Conservation (phyloP, 2,113 vertebrate genomes). For the Pipra filicauda region DNA sequence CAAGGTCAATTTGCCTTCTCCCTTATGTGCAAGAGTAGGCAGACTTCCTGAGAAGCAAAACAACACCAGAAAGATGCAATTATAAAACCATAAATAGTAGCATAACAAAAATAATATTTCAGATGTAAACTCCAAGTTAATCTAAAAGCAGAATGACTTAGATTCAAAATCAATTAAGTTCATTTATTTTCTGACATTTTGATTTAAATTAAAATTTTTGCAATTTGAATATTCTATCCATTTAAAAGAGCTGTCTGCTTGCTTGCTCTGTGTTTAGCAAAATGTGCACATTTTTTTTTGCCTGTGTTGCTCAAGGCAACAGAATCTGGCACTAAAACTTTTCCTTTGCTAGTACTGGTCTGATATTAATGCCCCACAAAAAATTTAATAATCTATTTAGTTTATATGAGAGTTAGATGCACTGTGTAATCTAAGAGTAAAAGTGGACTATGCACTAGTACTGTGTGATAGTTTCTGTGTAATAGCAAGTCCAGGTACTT, state of each 20-base stretch:
- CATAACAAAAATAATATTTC: background rate
- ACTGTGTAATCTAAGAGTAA: background rate
- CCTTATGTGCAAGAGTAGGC: background rate
- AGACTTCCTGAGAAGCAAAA: background rate
- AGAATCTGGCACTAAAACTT: background rate
- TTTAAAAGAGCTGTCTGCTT: background rate
- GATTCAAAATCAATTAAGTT: background rate
- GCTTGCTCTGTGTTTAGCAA: background rate
- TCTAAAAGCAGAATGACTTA: background rate
- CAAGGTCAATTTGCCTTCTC: background rate
- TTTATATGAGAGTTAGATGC: background rate
- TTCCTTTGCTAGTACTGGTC: background rate
- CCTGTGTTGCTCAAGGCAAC: background rate
- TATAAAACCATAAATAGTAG: background rate
- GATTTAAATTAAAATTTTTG: background rate
- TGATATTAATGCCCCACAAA: background rate
- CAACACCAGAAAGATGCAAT: background rate
- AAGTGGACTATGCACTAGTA: background rate
- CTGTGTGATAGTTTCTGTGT: background rate
- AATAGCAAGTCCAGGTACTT: fast-evolving
- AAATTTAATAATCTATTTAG: background rate
- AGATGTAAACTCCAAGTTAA: background rate
- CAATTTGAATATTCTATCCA: background rate
- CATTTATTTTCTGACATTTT: background rate
- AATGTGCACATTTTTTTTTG: background rate